Evolutionary conservation across 2,888 invertebrate genomes (phyloP).

Genomic region (Pherbina coryleti): DNA sequence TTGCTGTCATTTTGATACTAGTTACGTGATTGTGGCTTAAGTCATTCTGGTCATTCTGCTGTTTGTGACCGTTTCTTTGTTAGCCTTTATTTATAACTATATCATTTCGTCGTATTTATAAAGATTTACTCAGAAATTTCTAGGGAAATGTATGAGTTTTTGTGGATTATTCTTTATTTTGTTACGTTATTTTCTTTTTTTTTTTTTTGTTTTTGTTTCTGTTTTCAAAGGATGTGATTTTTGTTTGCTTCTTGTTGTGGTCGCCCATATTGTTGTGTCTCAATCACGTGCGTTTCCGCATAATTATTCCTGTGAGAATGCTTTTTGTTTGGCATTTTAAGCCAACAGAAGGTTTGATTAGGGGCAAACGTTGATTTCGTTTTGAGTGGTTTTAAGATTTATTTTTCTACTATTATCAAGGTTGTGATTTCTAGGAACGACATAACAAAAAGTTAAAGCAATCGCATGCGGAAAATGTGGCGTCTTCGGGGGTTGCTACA

Average conservation of each 20-base stretch:
- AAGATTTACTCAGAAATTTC: slow-evolving; percentile 7
- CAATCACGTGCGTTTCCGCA: neutral
- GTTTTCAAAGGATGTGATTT: neutral
- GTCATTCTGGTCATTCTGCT: neutral
- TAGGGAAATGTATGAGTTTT: neutral
- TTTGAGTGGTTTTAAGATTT: neutral
- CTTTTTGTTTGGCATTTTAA: neutral
- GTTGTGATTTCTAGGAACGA: no score
- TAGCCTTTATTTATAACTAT: slow-evolving; percentile 23
- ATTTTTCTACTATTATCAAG: neutral
- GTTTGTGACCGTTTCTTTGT: neutral
- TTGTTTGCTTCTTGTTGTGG: neutral
- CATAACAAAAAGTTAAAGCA: no score
- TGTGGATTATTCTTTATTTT: neutral
- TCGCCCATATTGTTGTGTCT: neutral
- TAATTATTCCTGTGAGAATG: neutral
- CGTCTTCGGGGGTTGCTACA: no score
- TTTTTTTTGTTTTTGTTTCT: neutral
- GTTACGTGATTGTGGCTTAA: slow-evolving; percentile 24
- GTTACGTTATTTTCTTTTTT: neutral
- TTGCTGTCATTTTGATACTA: slow-evolving; percentile 15
- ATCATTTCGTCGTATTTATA: slow-evolving; percentile 6
- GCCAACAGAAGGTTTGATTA: no score
- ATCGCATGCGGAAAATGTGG: no score
- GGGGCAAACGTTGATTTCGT: neutral